These are phyloP conservation scores for Eupithecia pulchellata DNA, from an alignment of 2,888 invertebrate species.

Conservation along the genomic window DNA sequence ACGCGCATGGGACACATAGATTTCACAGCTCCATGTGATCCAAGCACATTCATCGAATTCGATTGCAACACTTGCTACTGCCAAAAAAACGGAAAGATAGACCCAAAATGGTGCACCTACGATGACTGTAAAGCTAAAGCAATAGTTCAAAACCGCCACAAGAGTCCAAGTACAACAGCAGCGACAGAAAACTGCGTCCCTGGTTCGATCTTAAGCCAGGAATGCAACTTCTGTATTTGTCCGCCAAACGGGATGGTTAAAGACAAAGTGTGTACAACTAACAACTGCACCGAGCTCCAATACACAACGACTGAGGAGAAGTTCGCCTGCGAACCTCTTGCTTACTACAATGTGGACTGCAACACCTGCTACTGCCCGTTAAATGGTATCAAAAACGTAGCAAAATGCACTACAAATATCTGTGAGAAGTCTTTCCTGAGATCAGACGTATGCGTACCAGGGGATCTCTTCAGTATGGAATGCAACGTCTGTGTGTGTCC, in stretches of 20 bases:
- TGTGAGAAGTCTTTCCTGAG: slow-evolving; percentile 71
- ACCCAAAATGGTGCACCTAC: slow-evolving; percentile 76
- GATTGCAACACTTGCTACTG: slow-evolving; percentile 80
- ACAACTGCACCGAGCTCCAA: slow-evolving; percentile 54
- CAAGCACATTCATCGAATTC: slow-evolving; percentile 70
- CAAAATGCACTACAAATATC: slow-evolving; percentile 74
- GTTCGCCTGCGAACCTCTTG: slow-evolving; percentile 68
- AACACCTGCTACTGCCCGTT: slow-evolving; percentile 73
- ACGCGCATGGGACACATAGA: slow-evolving; percentile 44
- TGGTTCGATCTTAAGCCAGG: slow-evolving; percentile 65
- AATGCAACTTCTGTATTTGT: slow-evolving; percentile 80
- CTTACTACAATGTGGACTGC: slow-evolving; percentile 75
- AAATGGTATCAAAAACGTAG: slow-evolving; percentile 73
- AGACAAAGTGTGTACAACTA: slow-evolving; percentile 69
- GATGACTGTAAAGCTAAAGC: slow-evolving; percentile 72
- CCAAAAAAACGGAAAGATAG: slow-evolving; percentile 67
- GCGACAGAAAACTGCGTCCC: slow-evolving; percentile 56
- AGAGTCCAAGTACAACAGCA: slow-evolving; percentile 24
- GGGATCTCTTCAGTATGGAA: slow-evolving; percentile 69
- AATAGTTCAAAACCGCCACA: slow-evolving; percentile 55
- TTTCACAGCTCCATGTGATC: slow-evolving; percentile 62
- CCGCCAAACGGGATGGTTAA: slow-evolving; percentile 61
- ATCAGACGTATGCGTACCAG: slow-evolving; percentile 64
- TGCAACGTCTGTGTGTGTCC: slow-evolving; percentile 81
- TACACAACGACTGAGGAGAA: slow-evolving; percentile 44